phyloP scores from a whole-genome alignment of 2,888 invertebrate genomes.

The Carcina quercana region DNA sequence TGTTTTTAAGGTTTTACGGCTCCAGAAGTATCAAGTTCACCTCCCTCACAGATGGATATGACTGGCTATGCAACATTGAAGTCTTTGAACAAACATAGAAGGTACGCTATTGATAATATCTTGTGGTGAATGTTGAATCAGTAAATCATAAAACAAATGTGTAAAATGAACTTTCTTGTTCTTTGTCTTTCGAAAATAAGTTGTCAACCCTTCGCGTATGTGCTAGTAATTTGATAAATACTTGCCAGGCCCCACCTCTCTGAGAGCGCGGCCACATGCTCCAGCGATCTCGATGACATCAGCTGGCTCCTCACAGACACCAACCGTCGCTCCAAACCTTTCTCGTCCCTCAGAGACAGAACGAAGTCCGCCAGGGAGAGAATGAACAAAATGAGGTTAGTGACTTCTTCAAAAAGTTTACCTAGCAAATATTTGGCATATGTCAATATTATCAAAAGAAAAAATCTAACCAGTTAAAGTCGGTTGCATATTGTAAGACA shows the following conservation, averaged over 20 bases:
- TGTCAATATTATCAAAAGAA: no score
- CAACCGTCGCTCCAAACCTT: slow-evolving; percentile 77
- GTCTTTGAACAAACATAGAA: slow-evolving; percentile 77
- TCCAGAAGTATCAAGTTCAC: slow-evolving; percentile 70
- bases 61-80: slow-evolving; percentile 84
- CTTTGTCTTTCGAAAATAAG: no score
- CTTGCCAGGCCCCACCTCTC: slow-evolving; percentile 75
- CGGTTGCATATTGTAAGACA: no score
- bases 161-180: no score
- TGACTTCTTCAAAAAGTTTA: no score
- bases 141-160: no score
- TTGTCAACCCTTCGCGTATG: no score
- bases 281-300: slow-evolving; percentile 74
- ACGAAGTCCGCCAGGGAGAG: slow-evolving; percentile 51
- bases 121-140: no score
- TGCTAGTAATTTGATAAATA: not conserved
- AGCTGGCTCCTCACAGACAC: slow-evolving; percentile 81
- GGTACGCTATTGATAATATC: slow-evolving; percentile 19
- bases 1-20: slow-evolving; percentile 55
- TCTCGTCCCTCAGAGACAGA: slow-evolving; percentile 76
- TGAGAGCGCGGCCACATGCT: slow-evolving; percentile 75
- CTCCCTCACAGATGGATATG: slow-evolving; percentile 83
- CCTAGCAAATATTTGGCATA: no score
- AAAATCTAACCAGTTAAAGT: no score
- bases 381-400: slow-evolving; percentile 54